Percentiles rank a stretch among this genome's conserved stretches.
phyloP scores from a whole-genome alignment of 2,797 vertebrate genomes.

The Selene dorsalis region DNA sequence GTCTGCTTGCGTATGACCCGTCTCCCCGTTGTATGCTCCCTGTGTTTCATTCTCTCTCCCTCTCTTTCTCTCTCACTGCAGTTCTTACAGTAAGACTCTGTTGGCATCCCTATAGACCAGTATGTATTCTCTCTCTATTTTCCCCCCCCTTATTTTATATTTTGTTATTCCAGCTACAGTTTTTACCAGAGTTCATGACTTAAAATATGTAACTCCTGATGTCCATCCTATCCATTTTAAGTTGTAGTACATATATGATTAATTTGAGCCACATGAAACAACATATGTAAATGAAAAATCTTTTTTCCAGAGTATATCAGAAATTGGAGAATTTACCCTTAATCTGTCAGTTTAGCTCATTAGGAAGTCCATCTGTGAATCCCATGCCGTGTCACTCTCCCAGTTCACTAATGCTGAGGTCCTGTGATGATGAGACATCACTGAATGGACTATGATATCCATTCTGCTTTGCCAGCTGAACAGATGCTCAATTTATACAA shows the following conservation, averaged over 20 bases:
- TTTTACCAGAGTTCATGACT: neutral
- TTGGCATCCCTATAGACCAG: neutral
- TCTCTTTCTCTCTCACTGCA: neutral
- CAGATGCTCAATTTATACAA: slow-evolving; percentile 27
- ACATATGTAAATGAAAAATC: neutral
- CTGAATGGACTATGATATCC: slow-evolving; percentile 14
- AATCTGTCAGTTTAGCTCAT: neutral
- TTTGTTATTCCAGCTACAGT: neutral
- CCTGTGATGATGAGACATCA: slow-evolving; percentile 60
- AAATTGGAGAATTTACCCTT: neutral
- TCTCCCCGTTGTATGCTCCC: slow-evolving; percentile 22
- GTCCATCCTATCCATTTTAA: neutral
- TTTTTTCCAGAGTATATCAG: neutral
- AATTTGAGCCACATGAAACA: neutral
- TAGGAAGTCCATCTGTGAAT: neutral
- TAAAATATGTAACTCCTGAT: neutral
- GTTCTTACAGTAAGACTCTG: neutral
- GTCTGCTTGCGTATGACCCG: slow-evolving; percentile 2
- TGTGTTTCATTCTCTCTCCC: slow-evolving; percentile 4
- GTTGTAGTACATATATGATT: neutral
- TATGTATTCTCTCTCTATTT: neutral
- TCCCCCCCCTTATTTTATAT: neutral
- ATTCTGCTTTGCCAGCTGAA: slow-evolving; percentile 6
- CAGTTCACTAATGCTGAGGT: slow-evolving; percentile 11
- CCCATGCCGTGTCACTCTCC: neutral